These are phyloP conservation scores for Megastigmus dorsalis DNA, from an alignment of 2,888 invertebrate genomes.

Conservation along the genomic window DNA sequence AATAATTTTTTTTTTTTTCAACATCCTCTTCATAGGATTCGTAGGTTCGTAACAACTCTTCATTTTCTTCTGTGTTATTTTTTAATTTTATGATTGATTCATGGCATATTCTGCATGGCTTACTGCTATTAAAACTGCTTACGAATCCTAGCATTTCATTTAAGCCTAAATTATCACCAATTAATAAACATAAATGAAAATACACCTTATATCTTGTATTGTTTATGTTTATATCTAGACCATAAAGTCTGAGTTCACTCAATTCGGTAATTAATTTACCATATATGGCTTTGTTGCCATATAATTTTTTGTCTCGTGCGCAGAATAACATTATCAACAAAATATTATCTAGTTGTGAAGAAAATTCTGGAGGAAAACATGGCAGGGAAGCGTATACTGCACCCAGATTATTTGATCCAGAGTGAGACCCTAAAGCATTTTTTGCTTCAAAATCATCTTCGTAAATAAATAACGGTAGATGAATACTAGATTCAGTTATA, in stretches of 20 bases:
- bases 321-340: constrained; percentile 33
- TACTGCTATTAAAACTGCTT: constrained; percentile 24
- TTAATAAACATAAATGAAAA: constrained; percentile 36
- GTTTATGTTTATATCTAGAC: constrained; percentile 21
- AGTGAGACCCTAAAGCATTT: constrained; percentile 36
- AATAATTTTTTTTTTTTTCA: not conserved
- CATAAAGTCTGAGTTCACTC: constrained; percentile 36
- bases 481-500: too few species aligned
- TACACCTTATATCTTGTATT: constrained; percentile 17
- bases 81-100: constrained; percentile 15
- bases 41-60: constrained; percentile 7
- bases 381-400: constrained; percentile 37
- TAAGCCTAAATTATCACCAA: constrained; percentile 13
- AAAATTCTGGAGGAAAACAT: constrained; percentile 5
- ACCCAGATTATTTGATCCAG: constrained; percentile 41
- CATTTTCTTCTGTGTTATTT: constrained; percentile 1
- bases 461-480: too few species aligned
- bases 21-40: constrained; percentile 19
- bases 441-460: too few species aligned
- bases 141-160: constrained; percentile 48
- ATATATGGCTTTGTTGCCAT: constrained; percentile 22
- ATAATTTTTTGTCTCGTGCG: constrained; percentile 36
- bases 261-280: constrained; percentile 28
- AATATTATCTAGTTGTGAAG: constrained; percentile 36
- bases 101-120: constrained; percentile 41